Evolutionary conservation across 1,140 invertebrate genomes (phyloP).

Genomic region (Leptinotarsa defecta): DNA sequence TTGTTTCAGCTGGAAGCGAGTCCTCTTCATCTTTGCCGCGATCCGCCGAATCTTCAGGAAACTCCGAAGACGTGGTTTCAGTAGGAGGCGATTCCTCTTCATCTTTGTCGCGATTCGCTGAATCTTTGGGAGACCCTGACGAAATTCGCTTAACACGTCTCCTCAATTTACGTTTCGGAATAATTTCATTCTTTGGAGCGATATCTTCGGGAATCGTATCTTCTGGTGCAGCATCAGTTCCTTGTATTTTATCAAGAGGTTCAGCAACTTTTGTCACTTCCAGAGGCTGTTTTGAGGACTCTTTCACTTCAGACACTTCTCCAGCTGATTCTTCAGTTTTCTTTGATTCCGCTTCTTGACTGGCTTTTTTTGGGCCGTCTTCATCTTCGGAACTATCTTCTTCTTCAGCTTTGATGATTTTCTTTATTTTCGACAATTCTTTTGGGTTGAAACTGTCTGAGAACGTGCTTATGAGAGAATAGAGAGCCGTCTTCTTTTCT

Average conservation of each 20-base stretch:
- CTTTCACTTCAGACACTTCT: background rate
- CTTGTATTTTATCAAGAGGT: conserved; percentile 25
- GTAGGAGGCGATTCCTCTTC: background rate
- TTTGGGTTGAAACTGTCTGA: conserved; percentile 41
- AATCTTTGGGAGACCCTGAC: conserved; percentile 22
- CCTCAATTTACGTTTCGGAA: conserved; percentile 10
- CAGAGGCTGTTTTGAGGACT: background rate
- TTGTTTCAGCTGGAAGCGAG: too few species aligned
- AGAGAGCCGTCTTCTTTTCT: conserved; percentile 43
- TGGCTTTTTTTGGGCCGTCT: conserved; percentile 24
- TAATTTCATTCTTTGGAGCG: background rate
- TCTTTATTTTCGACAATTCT: conserved; percentile 41
- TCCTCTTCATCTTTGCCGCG: background rate
- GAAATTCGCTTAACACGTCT: background rate
- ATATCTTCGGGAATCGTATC: conserved; percentile 12
- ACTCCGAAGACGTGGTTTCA: background rate
- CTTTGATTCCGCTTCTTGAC: background rate
- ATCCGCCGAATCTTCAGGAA: conserved; percentile 19
- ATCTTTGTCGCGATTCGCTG: conserved; percentile 19
- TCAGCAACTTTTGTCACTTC: conserved; percentile 15
- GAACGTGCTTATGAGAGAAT: conserved; percentile 43
- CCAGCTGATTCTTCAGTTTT: conserved; percentile 11
- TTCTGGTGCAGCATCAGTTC: conserved; percentile 3
- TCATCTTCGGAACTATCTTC: conserved; percentile 28
- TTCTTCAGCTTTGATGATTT: conserved; percentile 42